Percentiles rank a stretch among this genome's conserved stretches.
phyloP scores from a whole-genome alignment of 2,888 invertebrate species.

The Drosophila fulvimacula region DNA sequence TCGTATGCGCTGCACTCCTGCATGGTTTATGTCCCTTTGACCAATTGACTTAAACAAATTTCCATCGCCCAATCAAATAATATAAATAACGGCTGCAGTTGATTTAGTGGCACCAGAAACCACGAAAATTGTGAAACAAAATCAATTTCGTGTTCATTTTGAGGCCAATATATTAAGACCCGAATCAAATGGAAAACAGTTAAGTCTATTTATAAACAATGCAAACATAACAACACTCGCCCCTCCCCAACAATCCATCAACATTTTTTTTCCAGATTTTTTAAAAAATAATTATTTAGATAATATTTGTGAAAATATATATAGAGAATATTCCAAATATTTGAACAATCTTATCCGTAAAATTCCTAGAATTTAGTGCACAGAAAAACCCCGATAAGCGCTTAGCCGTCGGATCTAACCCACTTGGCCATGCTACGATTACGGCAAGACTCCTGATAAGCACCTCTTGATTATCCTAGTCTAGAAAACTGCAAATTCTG shows the following conservation, averaged over 20 bases:
- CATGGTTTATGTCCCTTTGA: slow-evolving; percentile 15
- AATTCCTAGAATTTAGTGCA: not conserved
- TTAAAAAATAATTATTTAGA: not conserved
- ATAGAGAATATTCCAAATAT: not conserved
- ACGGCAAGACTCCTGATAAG: not conserved
- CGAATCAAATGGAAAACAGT: slow-evolving; percentile 4
- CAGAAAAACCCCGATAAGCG: not conserved
- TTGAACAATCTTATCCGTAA: not conserved
- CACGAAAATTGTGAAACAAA: slow-evolving; percentile 14
- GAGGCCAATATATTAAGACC: not conserved
- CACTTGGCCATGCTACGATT: not conserved
- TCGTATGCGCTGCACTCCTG: slow-evolving; percentile 24
- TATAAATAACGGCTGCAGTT: slow-evolving; percentile 28
- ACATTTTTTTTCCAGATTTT: too few relatives aligned
- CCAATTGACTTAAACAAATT: slow-evolving; percentile 39
- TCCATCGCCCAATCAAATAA: not conserved
- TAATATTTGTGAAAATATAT: not conserved
- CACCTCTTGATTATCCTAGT: not conserved
- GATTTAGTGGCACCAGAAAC: slow-evolving; percentile 45
- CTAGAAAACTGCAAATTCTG: not conserved
- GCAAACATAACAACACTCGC: too few relatives aligned
- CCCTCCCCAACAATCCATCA: not conserved
- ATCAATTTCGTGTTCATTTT: slow-evolving; percentile 9
- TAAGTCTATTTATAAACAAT: not conserved
- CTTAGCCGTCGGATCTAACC: not conserved